These are phyloP conservation scores for Tetraneura akinire DNA, from an alignment of 1,140 invertebrate species.

Conservation along the genomic window DNA sequence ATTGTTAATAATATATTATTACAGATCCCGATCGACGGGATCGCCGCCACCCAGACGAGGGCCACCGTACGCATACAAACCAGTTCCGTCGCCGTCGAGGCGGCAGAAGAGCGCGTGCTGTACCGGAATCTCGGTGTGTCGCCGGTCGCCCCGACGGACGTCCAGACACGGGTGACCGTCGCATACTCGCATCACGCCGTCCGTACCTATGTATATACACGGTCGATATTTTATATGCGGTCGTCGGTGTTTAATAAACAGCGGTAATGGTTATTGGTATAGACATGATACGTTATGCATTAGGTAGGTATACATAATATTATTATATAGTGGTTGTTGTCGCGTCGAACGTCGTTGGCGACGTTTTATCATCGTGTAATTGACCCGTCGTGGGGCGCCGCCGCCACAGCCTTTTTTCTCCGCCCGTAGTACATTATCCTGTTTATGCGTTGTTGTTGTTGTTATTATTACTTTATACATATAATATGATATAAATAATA, in stretches of 20 bases:
- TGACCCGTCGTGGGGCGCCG: constrained; percentile 36
- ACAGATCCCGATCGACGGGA: constrained; percentile 3
- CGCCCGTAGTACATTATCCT: not conserved
- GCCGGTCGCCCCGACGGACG: not conserved
- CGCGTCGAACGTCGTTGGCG: constrained; percentile 5
- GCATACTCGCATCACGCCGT: no score
- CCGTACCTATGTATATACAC: no score
- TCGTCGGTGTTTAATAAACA: not conserved
- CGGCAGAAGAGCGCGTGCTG: constrained; percentile 33
- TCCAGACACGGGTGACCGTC: not conserved
- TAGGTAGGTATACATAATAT: no score
- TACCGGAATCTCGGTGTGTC: constrained; percentile 39
- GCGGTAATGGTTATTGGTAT: no score
- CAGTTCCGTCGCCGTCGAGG: constrained; percentile 32
- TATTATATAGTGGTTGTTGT: not conserved
- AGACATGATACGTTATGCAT: no score
- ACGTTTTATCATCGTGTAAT: constrained; percentile 38
- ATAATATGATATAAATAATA: not conserved
- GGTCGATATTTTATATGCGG: no score
- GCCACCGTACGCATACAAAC: not conserved
- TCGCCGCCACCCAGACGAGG: constrained; percentile 5
- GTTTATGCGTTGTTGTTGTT: not conserved
- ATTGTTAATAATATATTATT: not conserved
- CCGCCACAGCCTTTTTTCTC: not conserved
- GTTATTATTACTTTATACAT: no score